A percentile compares a stretch with the other conserved stretches of the same genome.
Conservation (phyloP, 2,888 invertebrate genomes). For the Noctua janthe region DNA sequence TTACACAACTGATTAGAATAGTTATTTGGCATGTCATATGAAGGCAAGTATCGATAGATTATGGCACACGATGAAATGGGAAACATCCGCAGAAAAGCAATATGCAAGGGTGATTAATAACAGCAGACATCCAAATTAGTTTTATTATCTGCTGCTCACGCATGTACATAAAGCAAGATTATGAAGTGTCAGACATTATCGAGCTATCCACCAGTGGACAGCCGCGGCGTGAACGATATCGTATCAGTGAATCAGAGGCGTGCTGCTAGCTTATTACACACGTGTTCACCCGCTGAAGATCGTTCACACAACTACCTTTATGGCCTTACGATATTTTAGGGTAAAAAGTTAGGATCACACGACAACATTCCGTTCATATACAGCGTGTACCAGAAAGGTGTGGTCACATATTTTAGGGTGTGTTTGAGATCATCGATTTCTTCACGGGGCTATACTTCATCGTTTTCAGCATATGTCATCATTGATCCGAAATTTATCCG, state of each 20-base stretch:
- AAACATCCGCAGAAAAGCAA: conserved; percentile 8
- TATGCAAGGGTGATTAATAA: conserved; percentile 2
- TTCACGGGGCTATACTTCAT: not conserved
- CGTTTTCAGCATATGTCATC: not conserved
- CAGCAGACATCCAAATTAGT: not conserved
- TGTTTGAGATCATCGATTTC: not conserved
- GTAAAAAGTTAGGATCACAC: not conserved
- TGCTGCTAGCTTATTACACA: not conserved
- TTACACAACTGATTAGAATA: not conserved
- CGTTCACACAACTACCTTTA: not conserved
- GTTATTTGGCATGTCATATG: not conserved
- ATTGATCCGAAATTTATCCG: not conserved
- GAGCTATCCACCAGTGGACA: not conserved
- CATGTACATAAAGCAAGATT: conserved; percentile 11
- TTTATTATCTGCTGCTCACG: not conserved
- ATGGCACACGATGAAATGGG: not conserved
- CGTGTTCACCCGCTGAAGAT: not conserved
- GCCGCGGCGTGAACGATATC: conserved; percentile 31
- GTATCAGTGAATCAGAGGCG: conserved; percentile 16
- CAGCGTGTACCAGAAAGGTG: not conserved
- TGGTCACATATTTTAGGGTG: not conserved
- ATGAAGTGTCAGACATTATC: conserved; percentile 14
- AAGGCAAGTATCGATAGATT: not conserved
- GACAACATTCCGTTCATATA: not conserved
- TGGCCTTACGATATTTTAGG: not conserved